phyloP scores from a whole-genome alignment of 1,140 invertebrate species.

The Meloidogyne exigua region DNA sequence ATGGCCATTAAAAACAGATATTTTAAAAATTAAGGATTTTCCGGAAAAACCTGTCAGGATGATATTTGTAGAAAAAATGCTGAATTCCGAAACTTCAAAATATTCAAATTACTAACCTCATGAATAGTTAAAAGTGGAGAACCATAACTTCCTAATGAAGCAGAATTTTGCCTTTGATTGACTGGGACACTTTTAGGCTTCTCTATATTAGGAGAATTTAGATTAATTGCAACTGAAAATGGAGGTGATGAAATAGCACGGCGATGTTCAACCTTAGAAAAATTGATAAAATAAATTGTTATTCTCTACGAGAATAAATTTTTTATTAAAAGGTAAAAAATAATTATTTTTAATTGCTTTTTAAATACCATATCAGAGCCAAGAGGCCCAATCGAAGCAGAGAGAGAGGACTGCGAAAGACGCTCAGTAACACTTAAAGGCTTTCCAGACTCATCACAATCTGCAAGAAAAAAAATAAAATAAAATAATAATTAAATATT shows the following conservation, averaged over 20 bases:
- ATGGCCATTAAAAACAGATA: too few species aligned
- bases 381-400: constrained; percentile 26
- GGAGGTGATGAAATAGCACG: background rate
- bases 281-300: background rate
- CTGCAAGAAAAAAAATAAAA: background rate
- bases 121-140: background rate
- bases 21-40: too few species aligned
- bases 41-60: too few species aligned
- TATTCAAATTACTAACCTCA: too few species aligned
- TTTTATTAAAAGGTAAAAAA: background rate
- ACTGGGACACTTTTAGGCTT: background rate
- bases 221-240: background rate
- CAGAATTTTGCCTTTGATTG: background rate
- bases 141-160: background rate
- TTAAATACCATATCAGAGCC: constrained; percentile 33
- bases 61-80: too few species aligned
- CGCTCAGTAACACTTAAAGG: constrained; percentile 19
- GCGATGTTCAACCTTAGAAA: background rate
- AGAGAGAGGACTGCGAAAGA: constrained; percentile 22
- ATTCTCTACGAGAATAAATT: too few species aligned
- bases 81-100: too few species aligned
- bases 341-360: background rate
- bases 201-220: constrained; percentile 2
- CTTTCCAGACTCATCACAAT: constrained; percentile 4
- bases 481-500: too few species aligned